These are phyloP conservation scores for Anhinga rufa DNA, from an alignment of 2,113 vertebrate genomes.

Conservation along the genomic window DNA sequence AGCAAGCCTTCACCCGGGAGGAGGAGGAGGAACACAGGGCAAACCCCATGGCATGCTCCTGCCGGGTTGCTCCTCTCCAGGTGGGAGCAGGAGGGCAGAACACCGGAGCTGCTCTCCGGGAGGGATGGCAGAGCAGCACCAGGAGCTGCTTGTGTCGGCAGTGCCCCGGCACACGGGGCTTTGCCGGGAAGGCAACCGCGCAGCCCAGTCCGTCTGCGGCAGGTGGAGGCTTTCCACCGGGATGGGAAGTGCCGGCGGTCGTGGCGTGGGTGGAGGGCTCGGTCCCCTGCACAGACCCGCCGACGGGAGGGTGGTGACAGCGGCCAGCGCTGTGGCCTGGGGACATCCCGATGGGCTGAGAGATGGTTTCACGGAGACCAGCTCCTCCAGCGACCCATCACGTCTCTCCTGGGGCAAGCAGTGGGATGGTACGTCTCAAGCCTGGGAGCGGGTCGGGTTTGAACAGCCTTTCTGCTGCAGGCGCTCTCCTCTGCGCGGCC, in stretches of 20 bases:
- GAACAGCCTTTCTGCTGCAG: neutral
- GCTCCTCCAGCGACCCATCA: accelerated
- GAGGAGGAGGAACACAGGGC: neutral
- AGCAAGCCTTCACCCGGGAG: neutral
- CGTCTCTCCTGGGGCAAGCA: neutral
- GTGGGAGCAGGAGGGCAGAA: neutral
- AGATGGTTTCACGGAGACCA: neutral
- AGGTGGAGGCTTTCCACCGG: neutral
- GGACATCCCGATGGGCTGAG: neutral
- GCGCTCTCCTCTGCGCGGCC: accelerated
- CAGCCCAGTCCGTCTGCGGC: neutral
- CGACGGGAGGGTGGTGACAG: neutral
- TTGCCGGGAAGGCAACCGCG: accelerated
- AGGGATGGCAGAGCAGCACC: neutral
- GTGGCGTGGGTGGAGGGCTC: neutral
- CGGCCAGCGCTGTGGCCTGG: accelerated
- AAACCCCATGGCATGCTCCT: neutral
- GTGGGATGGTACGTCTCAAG: neutral
- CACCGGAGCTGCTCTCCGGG: neutral
- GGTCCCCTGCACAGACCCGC: neutral
- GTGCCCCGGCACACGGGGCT: neutral
- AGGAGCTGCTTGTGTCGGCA: neutral
- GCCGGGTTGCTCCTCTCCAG: accelerated
- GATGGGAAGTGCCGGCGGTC: neutral
- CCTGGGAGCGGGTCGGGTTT: neutral